These are phyloP conservation scores for Puffinus mauretanicus DNA, from an alignment of 2,113 vertebrate species.

Conservation along the genomic window DNA sequence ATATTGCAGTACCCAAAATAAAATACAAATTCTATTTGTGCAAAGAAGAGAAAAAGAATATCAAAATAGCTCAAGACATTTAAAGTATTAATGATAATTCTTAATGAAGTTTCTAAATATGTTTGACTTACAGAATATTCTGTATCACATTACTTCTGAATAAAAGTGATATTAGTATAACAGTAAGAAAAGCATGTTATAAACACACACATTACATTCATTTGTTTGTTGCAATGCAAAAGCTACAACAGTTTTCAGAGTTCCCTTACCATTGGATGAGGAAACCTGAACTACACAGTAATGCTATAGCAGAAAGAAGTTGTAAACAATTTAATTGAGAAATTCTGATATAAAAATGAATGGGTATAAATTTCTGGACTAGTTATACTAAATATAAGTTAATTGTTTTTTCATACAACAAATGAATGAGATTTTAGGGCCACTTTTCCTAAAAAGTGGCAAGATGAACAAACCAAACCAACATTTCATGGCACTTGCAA, in stretches of 20 bases:
- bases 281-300: not conserved
- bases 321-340: not conserved
- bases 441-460: not conserved
- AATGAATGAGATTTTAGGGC: not conserved
- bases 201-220: rapidly evolving
- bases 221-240: not conserved
- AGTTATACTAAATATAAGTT: not conserved
- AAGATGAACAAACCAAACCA: not conserved
- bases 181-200: not conserved
- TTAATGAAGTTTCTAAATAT: not conserved
- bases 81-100: not conserved
- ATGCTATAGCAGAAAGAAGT: not conserved
- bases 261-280: not conserved
- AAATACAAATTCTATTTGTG: not conserved
- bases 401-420: not conserved
- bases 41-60: not conserved
- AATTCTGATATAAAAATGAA: not conserved
- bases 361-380: not conserved
- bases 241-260: not conserved
- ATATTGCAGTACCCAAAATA: not conserved
- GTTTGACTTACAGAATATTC: not conserved
- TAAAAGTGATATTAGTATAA: not conserved
- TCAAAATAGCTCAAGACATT: not conserved
- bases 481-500: not conserved
- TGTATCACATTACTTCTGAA: not conserved